Evolutionary conservation across 1,140 invertebrate genomes (phyloP).

Genomic region (Agraylea sexmaculata): DNA sequence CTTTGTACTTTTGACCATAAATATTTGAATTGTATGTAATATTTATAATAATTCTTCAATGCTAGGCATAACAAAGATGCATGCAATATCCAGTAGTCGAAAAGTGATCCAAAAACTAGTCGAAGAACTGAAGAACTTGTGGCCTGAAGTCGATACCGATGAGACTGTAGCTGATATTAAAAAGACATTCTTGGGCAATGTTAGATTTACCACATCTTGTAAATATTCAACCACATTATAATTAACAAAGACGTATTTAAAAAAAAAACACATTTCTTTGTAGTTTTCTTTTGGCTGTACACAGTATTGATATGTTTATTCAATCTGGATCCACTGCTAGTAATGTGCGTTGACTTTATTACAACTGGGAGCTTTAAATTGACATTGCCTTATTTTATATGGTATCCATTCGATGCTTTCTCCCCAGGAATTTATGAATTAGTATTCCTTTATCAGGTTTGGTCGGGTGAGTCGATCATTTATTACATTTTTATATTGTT

Average conservation of each 20-base stretch:
- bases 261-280: neutral
- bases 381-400: constrained; percentile 1
- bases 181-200: too few relatives aligned
- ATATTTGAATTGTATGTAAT: neutral
- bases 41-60: neutral
- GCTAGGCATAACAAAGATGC: constrained; percentile 4
- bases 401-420: constrained; percentile 4
- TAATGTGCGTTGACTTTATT: too few relatives aligned
- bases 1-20: neutral
- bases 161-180: too few relatives aligned
- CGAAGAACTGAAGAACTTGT: neutral
- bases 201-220: too few relatives aligned
- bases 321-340: neutral
- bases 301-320: neutral
- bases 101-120: constrained; percentile 1
- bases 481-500: neutral
- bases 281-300: constrained; percentile 4
- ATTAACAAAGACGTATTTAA: neutral
- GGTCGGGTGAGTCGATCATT: constrained; percentile 2
- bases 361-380: neutral
- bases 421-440: neutral
- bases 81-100: constrained; percentile 1
- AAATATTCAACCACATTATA: too few relatives aligned
- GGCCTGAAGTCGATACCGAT: neutral
- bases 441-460: constrained; percentile 1